Percentiles rank a stretch among this genome's conserved stretches.
Evolutionary conservation across 2,888 invertebrate species (phyloP).

Genomic region (Hylaea fasciaria): DNA sequence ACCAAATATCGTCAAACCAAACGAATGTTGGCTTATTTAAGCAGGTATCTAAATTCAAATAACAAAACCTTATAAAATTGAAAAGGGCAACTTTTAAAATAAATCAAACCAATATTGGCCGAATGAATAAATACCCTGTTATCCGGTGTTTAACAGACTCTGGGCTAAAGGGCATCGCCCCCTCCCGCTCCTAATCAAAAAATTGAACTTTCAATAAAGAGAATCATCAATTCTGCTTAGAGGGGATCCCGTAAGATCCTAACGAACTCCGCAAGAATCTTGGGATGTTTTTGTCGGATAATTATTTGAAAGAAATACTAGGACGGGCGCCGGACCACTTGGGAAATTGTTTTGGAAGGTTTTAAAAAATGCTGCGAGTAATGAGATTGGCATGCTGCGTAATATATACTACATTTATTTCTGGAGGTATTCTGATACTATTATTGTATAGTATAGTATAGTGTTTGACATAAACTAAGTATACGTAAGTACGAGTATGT

Average conservation of each 20-base stretch:
- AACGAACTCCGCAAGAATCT: constrained; percentile 79
- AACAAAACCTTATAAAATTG: constrained; percentile 26
- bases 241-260: constrained; percentile 55
- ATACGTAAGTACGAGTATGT: too few species aligned
- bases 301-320: constrained; percentile 72
- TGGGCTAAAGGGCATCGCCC: constrained; percentile 54
- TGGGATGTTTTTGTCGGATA: constrained; percentile 80
- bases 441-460: too few species aligned
- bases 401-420: neutral
- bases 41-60: too few species aligned
- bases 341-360: constrained; percentile 64
- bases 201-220: constrained; percentile 89
- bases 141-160: constrained; percentile 80
- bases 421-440: neutral
- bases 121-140: constrained; percentile 80
- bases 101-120: constrained; percentile 77
- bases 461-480: too few species aligned
- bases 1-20: too few species aligned
- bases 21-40: too few species aligned
- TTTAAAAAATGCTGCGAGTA: constrained; percentile 44
- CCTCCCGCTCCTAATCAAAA: constrained; percentile 65
- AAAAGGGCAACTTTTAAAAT: constrained; percentile 50
- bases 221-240: constrained; percentile 87
- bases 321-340: constrained; percentile 57
- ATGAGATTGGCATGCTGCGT: constrained; percentile 41